These are phyloP conservation scores for Euthynnus affinis DNA, from an alignment of 2,797 vertebrate genomes.

Conservation along the genomic window DNA sequence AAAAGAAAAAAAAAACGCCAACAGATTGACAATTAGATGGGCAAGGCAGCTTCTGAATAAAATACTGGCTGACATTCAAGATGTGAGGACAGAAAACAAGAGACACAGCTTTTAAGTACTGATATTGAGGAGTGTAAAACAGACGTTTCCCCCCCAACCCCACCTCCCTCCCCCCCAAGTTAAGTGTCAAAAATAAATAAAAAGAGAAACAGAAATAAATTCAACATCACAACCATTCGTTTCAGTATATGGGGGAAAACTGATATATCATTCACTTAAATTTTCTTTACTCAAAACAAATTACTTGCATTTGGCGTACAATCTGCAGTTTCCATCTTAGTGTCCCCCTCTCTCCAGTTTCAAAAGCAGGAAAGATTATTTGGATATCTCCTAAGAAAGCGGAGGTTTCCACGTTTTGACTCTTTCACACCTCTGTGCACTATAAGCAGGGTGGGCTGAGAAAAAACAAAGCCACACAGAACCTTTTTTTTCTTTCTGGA, in stretches of 20 bases:
- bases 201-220: constrained; percentile 71
- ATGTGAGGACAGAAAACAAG: constrained; percentile 63
- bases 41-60: constrained; percentile 87
- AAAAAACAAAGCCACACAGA: constrained; percentile 60
- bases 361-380: constrained; percentile 67
- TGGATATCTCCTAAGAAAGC: constrained; percentile 61
- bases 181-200: constrained; percentile 82
- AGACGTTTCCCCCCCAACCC: constrained; percentile 64
- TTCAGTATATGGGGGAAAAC: constrained; percentile 68
- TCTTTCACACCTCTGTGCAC: constrained; percentile 68
- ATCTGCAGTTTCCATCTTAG: constrained; percentile 61
- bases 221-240: constrained; percentile 75
- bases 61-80: constrained; percentile 85
- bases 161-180: constrained; percentile 62
- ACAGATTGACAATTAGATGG: constrained; percentile 71
- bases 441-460: constrained; percentile 60
- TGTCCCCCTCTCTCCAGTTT: constrained; percentile 57
- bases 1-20: constrained; percentile 59
- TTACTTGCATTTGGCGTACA: constrained; percentile 72
- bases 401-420: constrained; percentile 56
- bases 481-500: constrained; percentile 45
- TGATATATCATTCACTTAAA: constrained; percentile 59
- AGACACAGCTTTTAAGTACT: constrained; percentile 74
- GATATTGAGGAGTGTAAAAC: constrained; percentile 84
- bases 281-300: constrained; percentile 72